Conservation (phyloP, 2,113 vertebrate genomes). For the Platichthys flesus region DNA sequence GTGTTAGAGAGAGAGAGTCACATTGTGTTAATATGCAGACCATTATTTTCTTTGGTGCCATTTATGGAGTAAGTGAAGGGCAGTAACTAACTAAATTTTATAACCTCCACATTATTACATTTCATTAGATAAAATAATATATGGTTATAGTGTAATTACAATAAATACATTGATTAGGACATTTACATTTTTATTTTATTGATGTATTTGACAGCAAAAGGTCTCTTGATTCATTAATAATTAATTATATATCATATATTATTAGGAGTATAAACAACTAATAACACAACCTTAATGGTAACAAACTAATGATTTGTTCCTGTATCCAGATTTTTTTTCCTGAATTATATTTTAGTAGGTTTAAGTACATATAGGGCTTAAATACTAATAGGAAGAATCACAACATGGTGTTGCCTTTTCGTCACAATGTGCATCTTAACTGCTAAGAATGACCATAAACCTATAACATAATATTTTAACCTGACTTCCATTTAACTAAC, state of each 20-base stretch:
- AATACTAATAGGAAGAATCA: too few species aligned
- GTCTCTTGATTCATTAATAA: neutral
- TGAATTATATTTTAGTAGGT: too few species aligned
- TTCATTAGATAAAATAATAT: neutral
- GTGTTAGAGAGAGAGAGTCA: neutral
- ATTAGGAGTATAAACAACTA: neutral
- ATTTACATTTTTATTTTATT: neutral
- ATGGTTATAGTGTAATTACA: neutral
- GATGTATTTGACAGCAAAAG: neutral
- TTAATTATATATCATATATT: neutral
- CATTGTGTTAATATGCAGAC: constrained; percentile 13
- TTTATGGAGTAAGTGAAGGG: constrained; percentile 10
- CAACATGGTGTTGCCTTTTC: too few species aligned
- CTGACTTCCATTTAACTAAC: neutral
- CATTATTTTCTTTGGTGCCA: constrained; percentile 61
- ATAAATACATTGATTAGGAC: neutral
- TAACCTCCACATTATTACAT: neutral
- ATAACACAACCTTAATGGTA: neutral
- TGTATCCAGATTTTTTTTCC: too few species aligned
- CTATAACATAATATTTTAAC: too few species aligned
- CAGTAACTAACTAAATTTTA: neutral
- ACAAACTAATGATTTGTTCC: too few species aligned
- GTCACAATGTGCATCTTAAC: too few species aligned
- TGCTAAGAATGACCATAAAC: too few species aligned
- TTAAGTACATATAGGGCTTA: too few species aligned